A percentile compares a stretch with the other conserved stretches of the same genome.
phyloP scores from a whole-genome alignment of 2,797 vertebrate genomes.

The Coendou prehensilis region DNA sequence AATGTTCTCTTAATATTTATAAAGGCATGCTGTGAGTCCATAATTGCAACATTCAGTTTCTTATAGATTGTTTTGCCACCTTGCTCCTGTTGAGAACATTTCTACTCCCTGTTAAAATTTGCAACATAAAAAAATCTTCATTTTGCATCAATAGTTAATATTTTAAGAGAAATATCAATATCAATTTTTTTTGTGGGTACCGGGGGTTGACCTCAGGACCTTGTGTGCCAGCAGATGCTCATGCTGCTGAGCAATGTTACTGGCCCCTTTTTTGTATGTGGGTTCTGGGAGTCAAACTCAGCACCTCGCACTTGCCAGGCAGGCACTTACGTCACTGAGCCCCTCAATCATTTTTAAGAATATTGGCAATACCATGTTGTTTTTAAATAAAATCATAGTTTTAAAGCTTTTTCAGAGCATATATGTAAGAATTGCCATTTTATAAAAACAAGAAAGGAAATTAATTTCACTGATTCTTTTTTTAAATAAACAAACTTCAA shows the following conservation, averaged over 20 bases:
- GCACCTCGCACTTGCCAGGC: too few species aligned
- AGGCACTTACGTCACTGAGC: too few species aligned
- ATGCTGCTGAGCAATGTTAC: too few species aligned
- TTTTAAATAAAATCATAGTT: background rate
- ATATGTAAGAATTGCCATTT: background rate
- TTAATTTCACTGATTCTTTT: background rate
- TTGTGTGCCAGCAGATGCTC: too few species aligned
- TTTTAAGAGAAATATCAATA: background rate
- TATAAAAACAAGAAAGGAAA: background rate
- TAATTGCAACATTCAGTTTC: background rate
- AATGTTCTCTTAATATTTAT: background rate
- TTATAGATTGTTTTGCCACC: background rate
- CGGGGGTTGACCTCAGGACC: too few species aligned
- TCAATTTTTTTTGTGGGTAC: background rate
- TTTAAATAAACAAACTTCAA: background rate
- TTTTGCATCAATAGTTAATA: background rate
- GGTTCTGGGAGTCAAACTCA: too few species aligned
- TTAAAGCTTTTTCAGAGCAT: background rate
- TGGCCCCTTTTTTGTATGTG: too few species aligned
- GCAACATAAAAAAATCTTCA: background rate
- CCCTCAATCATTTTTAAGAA: background rate
- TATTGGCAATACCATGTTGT: background rate
- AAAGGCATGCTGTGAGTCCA: background rate
- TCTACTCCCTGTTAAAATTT: background rate
- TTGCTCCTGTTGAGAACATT: background rate